Conservation (phyloP, 2,113 vertebrate genomes). For the Oryzias woworae region DNA sequence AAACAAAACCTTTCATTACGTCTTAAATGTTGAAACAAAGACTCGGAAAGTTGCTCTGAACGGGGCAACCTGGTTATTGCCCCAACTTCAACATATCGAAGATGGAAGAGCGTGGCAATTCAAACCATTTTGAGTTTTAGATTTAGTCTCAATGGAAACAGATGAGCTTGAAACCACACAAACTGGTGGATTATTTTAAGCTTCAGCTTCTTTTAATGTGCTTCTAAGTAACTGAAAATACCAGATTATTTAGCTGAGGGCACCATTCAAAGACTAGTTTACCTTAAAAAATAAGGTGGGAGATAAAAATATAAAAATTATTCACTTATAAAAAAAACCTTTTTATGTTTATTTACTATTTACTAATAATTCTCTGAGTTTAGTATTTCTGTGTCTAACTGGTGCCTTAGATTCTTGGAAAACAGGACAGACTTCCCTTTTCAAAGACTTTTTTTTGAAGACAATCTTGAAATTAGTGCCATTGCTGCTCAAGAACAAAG, state of each 20-base stretch:
- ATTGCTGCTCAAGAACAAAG: conserved; percentile 54
- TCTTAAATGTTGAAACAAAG: conserved; percentile 55
- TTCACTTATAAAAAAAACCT: neutral
- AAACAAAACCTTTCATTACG: conserved; percentile 68
- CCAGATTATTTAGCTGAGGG: no score
- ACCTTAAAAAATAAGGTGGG: no score
- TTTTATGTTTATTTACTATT: conserved; percentile 4
- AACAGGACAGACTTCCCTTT: conserved; percentile 34
- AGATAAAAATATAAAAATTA: no score
- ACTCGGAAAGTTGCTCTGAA: conserved; percentile 32
- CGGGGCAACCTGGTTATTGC: conserved; percentile 32
- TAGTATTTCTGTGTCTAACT: no score
- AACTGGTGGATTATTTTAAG: no score
- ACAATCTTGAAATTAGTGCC: conserved; percentile 34
- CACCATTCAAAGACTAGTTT: no score
- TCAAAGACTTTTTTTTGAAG: conserved; percentile 38
- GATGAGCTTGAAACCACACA: no score
- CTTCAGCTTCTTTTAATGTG: no score
- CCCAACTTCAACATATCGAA: conserved; percentile 7
- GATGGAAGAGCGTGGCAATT: neutral
- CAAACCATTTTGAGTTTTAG: neutral
- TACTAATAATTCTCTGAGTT: neutral
- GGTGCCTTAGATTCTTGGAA: neutral
- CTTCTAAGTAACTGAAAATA: no score
- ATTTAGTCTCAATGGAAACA: no score